A percentile compares a stretch with the other conserved stretches of the same genome.
These are phyloP conservation scores for Paracanthobrama guichenoti DNA, from an alignment of 2,113 vertebrate species.

Conservation along the genomic window DNA sequence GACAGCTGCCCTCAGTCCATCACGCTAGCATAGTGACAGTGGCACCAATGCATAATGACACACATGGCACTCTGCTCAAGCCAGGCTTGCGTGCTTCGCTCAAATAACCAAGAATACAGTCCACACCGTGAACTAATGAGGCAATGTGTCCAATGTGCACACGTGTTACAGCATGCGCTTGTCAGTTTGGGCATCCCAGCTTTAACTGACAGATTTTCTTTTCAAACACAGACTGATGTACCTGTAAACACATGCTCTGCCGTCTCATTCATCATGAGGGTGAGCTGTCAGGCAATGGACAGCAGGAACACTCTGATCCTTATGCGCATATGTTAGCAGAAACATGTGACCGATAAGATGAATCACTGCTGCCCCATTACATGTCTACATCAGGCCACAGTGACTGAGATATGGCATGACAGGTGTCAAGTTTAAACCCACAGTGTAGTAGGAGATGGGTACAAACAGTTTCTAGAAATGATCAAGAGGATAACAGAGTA, in stretches of 20 bases:
- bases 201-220: background rate
- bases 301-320: conserved; percentile 31
- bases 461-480: conserved; percentile 49
- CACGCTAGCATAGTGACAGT: background rate
- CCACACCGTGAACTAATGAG: background rate
- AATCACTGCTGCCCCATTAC: conserved; percentile 61
- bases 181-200: background rate
- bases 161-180: background rate
- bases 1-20: conserved; percentile 14
- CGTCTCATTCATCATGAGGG: conserved; percentile 30
- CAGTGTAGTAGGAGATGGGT: conserved; percentile 50
- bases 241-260: conserved; percentile 16
- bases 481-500: conserved; percentile 14
- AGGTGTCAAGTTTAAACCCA: conserved; percentile 66
- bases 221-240: conserved; percentile 28
- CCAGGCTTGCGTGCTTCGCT: background rate
- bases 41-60: background rate
- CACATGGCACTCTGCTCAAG: background rate
- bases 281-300: conserved; percentile 35
- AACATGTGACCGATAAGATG: conserved; percentile 63
- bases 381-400: conserved; percentile 36
- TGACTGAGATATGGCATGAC: conserved; percentile 55
- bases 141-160: background rate
- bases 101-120: conserved; percentile 2
- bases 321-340: conserved; percentile 8